Evolutionary conservation across 2,888 invertebrate species (phyloP), one percentile per base, ranked within the genome.

Genomic region (Clitarchus hookeri): DNA sequence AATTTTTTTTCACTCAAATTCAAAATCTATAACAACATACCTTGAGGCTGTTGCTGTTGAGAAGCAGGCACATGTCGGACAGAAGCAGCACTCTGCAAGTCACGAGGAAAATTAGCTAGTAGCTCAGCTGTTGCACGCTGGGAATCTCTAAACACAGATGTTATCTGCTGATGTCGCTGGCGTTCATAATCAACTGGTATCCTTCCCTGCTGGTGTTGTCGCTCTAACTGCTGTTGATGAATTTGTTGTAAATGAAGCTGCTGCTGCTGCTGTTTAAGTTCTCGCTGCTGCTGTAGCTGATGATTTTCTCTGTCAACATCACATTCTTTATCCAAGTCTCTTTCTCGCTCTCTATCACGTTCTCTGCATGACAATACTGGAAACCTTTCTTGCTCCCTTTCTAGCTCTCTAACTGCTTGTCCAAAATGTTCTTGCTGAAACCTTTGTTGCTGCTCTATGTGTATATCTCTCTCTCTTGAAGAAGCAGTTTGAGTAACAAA

Each of bases 191-290:
- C 84, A 48, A 65, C 84, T 8, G 85, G 26, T 83, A 84, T 12
- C 78, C 89, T 88, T 44, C 87, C 84, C 79, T 88, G 89, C 83
- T 89, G 89, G 85, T 88, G 88, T 26, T 88, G 87, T 25, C 83
- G 83, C 83, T 88, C 87, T 83, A 85, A 85, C 90, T 90, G 87
- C 90, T 91, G 36, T 91, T 84, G 89, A 0, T 91, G 92, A 86
- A 91, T 91, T 11, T 91, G 91, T 13, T 92, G 91, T 88, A 92
- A 65, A 65, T 65, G 92, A 88, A 91, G 92, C 85, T 89, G 88
- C 83, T 89, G 90, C 87, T 88, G 88, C 27, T 92, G 91, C 78
- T 91, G 92, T 13, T 91, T 91, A 48, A 90, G 89, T 53, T 91
- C 91, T n/a, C 90, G 90, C 44, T 91, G 90, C 27, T 91, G 90